These are phyloP conservation scores for Abrostola tripartita DNA, from an alignment of 2,888 invertebrate genomes.

Conservation along the genomic window DNA sequence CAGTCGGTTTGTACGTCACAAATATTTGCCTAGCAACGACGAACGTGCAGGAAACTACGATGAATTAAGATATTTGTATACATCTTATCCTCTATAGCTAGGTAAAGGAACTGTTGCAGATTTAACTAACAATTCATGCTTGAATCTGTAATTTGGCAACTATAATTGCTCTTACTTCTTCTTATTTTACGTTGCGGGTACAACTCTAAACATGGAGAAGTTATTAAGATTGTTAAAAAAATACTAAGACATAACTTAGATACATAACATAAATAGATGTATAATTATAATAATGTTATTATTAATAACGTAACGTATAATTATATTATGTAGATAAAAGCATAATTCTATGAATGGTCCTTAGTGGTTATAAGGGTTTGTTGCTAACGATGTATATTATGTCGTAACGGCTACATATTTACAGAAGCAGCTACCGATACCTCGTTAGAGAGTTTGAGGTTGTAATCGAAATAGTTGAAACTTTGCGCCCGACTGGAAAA, in stretches of 20 bases:
- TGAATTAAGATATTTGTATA: neutral
- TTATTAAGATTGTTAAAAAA: no score
- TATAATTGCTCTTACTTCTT: no score
- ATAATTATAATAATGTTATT: no score
- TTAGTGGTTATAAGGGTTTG: neutral
- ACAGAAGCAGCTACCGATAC: slow-evolving; percentile 2
- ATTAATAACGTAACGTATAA: no score
- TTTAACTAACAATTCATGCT: no score
- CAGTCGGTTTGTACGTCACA: neutral
- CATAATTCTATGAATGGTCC: neutral
- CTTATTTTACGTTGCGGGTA: no score
- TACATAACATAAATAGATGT: no score
- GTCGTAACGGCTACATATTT: slow-evolving; percentile 2
- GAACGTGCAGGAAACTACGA: neutral
- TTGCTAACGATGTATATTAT: slow-evolving; percentile 4
- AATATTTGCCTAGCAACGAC: neutral
- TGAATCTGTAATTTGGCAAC: no score
- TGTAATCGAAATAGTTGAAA: slow-evolving; percentile 26
- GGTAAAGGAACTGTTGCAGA: neutral
- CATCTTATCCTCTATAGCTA: neutral
- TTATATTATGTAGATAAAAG: no score
- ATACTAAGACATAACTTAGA: no score
- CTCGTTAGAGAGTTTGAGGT: slow-evolving; percentile 5
- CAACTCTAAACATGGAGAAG: no score
- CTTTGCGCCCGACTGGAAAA: slow-evolving; percentile 2